These are phyloP conservation scores for Erithacus rubecula DNA, from an alignment of 2,797 vertebrate species.

Conservation along the genomic window DNA sequence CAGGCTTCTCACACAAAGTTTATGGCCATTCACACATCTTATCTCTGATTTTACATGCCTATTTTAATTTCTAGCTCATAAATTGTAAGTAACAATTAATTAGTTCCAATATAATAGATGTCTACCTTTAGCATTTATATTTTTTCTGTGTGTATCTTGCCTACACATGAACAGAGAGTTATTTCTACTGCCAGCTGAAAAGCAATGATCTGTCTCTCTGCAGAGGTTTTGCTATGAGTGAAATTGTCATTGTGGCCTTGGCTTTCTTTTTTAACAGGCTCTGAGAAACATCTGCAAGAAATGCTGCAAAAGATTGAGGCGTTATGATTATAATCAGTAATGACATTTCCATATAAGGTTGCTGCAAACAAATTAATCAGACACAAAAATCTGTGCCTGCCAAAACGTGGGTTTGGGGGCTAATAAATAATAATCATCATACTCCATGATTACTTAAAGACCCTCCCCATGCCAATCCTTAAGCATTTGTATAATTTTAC, in stretches of 20 bases:
- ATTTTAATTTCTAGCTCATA: constrained; percentile 12
- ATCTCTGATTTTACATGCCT: not conserved
- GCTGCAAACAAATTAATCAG: not conserved
- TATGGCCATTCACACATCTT: not conserved
- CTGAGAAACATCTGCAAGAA: not conserved
- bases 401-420: not conserved
- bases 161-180: not conserved
- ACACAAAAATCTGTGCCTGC: not conserved
- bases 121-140: not conserved
- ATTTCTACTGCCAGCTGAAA: not conserved
- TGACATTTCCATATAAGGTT: not conserved
- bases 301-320: not conserved
- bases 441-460: not conserved
- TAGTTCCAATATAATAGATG: not conserved
- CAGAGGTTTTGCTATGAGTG: not conserved
- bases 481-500: not conserved
- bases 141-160: not conserved
- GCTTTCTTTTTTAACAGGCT: not conserved
- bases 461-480: not conserved
- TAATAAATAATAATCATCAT: not conserved
- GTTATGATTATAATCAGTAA: not conserved
- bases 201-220: not conserved
- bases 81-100: constrained; percentile 21
- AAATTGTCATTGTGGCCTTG: not conserved
- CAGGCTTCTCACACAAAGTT: not conserved